A percentile compares a stretch with the other conserved stretches of the same genome.
These are phyloP conservation scores for Turritopsis rubra DNA, from an alignment of 30 jellyfish, hydroid and myxozoan species.

Conservation along the genomic window DNA sequence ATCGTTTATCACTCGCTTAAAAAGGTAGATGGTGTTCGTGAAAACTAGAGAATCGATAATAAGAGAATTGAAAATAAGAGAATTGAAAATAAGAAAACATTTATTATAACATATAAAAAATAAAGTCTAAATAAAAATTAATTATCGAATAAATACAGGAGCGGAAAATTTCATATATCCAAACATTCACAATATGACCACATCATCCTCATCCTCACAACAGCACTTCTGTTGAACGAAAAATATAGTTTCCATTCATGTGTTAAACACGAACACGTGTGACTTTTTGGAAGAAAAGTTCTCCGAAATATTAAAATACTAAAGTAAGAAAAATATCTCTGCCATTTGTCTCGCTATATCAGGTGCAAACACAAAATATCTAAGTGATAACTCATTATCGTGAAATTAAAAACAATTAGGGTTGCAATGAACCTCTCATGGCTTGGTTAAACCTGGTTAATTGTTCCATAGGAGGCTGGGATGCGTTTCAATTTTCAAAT, in stretches of 20 bases:
- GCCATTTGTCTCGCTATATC: background rate
- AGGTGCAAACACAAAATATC: background rate
- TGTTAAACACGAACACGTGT: background rate
- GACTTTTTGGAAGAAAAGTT: background rate
- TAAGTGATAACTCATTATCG: background rate
- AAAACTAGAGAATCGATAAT: too few species aligned
- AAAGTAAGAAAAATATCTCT: background rate
- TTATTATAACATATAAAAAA: background rate
- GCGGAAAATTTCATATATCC: background rate
- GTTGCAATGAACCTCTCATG: too few species aligned
- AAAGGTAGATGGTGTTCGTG: too few species aligned
- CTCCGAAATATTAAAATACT: background rate
- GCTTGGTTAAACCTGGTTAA: too few species aligned
- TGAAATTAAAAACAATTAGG: too few species aligned
- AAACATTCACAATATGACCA: too few species aligned
- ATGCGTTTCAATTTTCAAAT: background rate
- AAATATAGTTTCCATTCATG: background rate
- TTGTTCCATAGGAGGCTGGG: too few species aligned
- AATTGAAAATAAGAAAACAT: background rate
- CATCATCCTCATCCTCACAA: too few species aligned
- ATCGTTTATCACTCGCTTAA: too few species aligned
- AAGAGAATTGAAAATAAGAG: too few species aligned
- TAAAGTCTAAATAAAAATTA: background rate
- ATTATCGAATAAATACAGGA: background rate
- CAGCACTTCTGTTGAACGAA: background rate